These are phyloP conservation scores for Varanus salvator DNA, from an alignment of 2,113 vertebrate species.

Conservation along the genomic window DNA sequence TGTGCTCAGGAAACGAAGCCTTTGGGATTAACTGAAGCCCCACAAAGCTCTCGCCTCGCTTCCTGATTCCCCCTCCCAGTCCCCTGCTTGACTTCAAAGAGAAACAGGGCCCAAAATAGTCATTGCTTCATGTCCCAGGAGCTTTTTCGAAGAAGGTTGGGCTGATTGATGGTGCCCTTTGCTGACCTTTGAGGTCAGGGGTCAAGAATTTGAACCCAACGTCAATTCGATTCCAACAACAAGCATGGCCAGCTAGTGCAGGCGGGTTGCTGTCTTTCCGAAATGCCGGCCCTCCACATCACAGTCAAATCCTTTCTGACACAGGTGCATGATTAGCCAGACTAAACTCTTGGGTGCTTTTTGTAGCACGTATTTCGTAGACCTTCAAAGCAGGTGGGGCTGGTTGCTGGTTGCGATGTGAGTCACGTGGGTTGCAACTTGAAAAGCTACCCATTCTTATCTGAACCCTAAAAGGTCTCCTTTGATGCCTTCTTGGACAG, in stretches of 20 bases:
- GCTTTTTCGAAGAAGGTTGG: not conserved
- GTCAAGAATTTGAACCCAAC: not conserved
- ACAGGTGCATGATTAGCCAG: not conserved
- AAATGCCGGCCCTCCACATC: too few relatives aligned
- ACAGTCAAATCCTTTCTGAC: not conserved
- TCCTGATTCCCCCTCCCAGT: not conserved
- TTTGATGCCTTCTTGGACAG: not conserved
- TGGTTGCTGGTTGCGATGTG: too few relatives aligned
- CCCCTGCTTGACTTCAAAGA: conserved; percentile 43
- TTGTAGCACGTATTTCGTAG: not conserved
- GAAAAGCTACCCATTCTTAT: not conserved
- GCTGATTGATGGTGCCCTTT: not conserved
- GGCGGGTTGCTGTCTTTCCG: not conserved
- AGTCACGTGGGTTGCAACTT: not conserved
- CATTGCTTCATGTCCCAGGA: conserved; percentile 38
- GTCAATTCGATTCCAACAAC: not conserved
- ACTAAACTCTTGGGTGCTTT: not conserved
- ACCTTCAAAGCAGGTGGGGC: not conserved
- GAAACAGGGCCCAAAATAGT: conserved; percentile 42
- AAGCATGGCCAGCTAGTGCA: too few relatives aligned
- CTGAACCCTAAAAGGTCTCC: not conserved
- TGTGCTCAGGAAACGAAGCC: conserved; percentile 39
- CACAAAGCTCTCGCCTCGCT: conserved; percentile 36
- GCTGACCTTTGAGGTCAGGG: not conserved
- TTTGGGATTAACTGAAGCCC: conserved; percentile 3